Evolutionary conservation across 2,888 invertebrate genomes (phyloP).

Genomic region (Thereva unica): DNA sequence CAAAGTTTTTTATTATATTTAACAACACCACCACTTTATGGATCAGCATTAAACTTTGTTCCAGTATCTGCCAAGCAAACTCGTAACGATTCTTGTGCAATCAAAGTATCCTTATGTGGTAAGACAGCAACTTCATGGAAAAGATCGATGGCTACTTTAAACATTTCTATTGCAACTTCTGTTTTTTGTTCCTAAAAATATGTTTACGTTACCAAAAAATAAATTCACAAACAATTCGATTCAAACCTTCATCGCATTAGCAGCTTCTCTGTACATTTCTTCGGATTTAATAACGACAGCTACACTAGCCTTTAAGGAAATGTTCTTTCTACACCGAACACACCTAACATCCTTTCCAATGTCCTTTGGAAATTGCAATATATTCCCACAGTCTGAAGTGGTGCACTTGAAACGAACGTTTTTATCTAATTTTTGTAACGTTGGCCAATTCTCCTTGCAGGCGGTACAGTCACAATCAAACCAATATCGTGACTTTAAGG

Average conservation of each 20-base stretch:
- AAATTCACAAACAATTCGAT: neutral
- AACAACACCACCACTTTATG: no score
- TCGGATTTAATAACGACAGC: constrained; percentile 59
- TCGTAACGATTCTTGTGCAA: constrained; percentile 72
- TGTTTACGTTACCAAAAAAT: neutral
- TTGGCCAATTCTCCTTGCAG: constrained; percentile 77
- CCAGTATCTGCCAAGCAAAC: constrained; percentile 64
- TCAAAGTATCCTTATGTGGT: constrained; percentile 70
- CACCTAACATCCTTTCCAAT: constrained; percentile 59
- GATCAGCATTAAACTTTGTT: constrained; percentile 34
- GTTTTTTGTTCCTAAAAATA: constrained; percentile 63
- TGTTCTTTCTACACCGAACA: constrained; percentile 60
- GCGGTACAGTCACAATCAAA: constrained; percentile 75
- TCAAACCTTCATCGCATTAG: constrained; percentile 51
- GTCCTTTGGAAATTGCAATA: constrained; percentile 60
- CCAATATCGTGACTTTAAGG: constrained; percentile 74
- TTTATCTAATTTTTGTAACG: constrained; percentile 64
- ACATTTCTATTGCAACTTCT: constrained; percentile 61
- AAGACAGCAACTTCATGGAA: constrained; percentile 67
- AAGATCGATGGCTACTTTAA: constrained; percentile 64
- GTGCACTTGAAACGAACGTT: constrained; percentile 60
- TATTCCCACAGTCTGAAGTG: constrained; percentile 58
- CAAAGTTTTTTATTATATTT: no score
- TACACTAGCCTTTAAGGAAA: constrained; percentile 59
- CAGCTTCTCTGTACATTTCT: constrained; percentile 60